Percentiles rank a stretch among this genome's conserved stretches.
Conservation (phyloP, 1,140 invertebrate genomes). For the Pomacea maculata region DNA sequence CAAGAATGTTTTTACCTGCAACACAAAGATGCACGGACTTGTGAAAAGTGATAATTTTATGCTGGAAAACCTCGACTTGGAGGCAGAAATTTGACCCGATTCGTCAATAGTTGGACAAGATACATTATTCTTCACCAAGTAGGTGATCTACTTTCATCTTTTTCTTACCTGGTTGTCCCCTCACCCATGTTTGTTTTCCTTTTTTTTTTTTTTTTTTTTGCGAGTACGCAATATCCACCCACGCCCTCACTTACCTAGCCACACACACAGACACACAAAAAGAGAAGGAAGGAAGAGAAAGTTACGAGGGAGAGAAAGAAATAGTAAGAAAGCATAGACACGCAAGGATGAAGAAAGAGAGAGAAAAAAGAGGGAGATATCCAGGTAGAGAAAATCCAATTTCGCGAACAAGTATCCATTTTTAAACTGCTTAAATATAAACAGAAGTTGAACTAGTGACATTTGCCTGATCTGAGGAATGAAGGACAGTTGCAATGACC, state of each 20-base stretch:
- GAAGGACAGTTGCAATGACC: too few species aligned
- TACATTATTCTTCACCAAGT: too few species aligned
- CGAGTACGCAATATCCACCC: not conserved
- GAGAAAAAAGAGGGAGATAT: not conserved
- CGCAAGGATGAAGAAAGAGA: not conserved
- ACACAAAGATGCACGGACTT: not conserved
- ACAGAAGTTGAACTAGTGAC: too few species aligned
- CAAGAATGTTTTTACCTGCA: constrained; percentile 20
- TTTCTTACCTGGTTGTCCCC: not conserved
- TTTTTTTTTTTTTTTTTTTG: too few species aligned
- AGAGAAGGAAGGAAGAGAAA: not conserved
- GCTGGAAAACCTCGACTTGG: not conserved
- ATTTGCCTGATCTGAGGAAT: too few species aligned
- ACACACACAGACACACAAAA: constrained; percentile 1
- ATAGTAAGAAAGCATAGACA: not conserved
- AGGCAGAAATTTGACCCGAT: not conserved
- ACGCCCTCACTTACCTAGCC: not conserved
- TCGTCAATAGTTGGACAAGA: too few species aligned
- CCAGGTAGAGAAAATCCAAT: not conserved
- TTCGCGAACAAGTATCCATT: too few species aligned
- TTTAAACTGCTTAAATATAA: too few species aligned
- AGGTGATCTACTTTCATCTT: too few species aligned
- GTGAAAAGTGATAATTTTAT: not conserved
- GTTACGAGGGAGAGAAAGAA: not conserved
- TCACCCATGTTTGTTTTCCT: not conserved